These are phyloP conservation scores for Drosophila repleta DNA, from an alignment of 1,140 invertebrate genomes.

Conservation along the genomic window DNA sequence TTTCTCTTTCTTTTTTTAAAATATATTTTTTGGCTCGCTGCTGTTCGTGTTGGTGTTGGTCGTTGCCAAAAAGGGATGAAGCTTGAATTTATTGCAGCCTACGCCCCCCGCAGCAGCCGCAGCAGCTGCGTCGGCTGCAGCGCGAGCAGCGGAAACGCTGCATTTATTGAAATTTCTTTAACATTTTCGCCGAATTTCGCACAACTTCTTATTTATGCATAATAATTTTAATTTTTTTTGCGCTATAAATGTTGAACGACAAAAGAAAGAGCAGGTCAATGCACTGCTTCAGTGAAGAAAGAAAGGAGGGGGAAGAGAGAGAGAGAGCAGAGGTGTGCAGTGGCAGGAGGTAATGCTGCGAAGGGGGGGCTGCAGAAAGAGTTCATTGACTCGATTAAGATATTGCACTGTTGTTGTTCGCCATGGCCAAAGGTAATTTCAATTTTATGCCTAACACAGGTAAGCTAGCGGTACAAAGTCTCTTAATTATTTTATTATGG, in stretches of 20 bases:
- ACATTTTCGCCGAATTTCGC: conserved; percentile 53
- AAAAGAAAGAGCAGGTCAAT: conserved; percentile 65
- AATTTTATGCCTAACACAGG: neutral
- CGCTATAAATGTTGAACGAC: conserved; percentile 38
- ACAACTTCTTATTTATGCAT: conserved; percentile 57
- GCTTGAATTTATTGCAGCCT: conserved; percentile 69
- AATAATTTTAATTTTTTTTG: conserved; percentile 47
- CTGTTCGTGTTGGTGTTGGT: conserved; percentile 52
- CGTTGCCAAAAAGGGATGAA: conserved; percentile 70
- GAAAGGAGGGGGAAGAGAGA: neutral
- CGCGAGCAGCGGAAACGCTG: conserved; percentile 35
- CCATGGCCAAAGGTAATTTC: neutral
- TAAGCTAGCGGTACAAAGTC: neutral
- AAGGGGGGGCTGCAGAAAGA: too few relatives aligned
- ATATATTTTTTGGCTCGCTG: conserved; percentile 44
- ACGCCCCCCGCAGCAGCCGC: conserved; percentile 11
- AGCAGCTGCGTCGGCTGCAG: conserved; percentile 18
- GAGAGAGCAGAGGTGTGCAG: neutral
- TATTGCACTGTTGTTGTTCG: neutral
- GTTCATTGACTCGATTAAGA: conserved; percentile 33
- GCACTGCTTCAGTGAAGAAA: conserved; percentile 23
- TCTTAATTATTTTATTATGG: neutral
- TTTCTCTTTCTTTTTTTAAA: conserved; percentile 6
- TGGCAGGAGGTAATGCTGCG: neutral
- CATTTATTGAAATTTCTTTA: conserved; percentile 50